Conservation (phyloP, 2,888 invertebrate genomes). For the Aphodius sticticus region DNA sequence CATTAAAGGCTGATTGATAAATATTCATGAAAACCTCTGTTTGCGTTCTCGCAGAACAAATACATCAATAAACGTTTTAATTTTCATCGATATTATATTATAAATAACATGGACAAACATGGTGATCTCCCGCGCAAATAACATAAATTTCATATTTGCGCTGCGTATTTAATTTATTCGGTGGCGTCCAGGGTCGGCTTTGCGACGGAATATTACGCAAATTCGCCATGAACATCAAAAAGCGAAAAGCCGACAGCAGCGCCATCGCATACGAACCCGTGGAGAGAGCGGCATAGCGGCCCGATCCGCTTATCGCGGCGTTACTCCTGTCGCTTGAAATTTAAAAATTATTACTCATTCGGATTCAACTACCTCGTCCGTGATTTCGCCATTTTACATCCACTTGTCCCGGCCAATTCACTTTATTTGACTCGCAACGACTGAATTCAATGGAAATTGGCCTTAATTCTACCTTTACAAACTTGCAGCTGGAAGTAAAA, state of each 20-base stretch:
- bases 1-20: constrained; percentile 23
- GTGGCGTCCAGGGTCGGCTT: neutral
- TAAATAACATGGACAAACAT: constrained; percentile 9
- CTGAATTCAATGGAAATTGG: neutral
- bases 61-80: constrained; percentile 25
- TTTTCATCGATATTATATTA: constrained; percentile 16
- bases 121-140: neutral
- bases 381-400: constrained; percentile 37
- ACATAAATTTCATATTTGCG: neutral
- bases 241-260: neutral
- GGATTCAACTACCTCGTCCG: constrained; percentile 44
- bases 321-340: constrained; percentile 54
- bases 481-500: no score
- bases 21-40: constrained; percentile 22
- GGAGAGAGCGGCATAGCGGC: neutral
- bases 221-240: neutral
- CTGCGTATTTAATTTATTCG: constrained; percentile 5
- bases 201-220: neutral
- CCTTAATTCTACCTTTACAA: neutral
- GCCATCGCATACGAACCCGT: neutral
- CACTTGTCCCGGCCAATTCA: constrained; percentile 12
- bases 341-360: constrained; percentile 54
- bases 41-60: constrained; percentile 12
- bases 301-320: constrained; percentile 40
- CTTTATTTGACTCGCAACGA: constrained; percentile 17